These are phyloP conservation scores for Sciaenops ocellatus DNA, from an alignment of 2,797 vertebrate species.

Conservation along the genomic window DNA sequence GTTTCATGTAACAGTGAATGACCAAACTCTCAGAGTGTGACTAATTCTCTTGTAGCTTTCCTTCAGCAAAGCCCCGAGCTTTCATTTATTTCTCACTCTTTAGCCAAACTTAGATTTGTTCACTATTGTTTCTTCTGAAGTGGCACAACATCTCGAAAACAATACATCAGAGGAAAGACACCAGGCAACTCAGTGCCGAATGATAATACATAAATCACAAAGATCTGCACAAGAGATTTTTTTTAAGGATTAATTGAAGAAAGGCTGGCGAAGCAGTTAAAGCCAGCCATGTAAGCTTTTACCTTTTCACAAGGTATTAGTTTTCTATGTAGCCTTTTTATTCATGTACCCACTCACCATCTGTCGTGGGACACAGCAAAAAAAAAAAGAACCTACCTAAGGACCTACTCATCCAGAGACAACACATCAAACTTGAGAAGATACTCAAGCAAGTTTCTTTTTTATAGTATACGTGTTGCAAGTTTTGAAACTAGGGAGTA, in stretches of 20 bases:
- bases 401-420: conserved; percentile 55
- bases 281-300: conserved; percentile 45
- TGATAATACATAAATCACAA: conserved; percentile 55
- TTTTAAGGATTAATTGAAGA: conserved; percentile 42
- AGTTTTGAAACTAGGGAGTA: conserved; percentile 21
- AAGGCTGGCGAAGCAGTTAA: conserved; percentile 45
- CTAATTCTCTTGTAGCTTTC: conserved; percentile 69
- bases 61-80: conserved; percentile 55
- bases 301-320: conserved; percentile 49
- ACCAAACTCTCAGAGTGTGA: conserved; percentile 72
- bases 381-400: conserved; percentile 56
- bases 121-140: conserved; percentile 50
- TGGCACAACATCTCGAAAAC: conserved; percentile 56
- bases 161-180: conserved; percentile 35
- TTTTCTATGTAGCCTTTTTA: conserved; percentile 39
- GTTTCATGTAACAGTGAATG: conserved; percentile 71
- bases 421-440: conserved; percentile 44
- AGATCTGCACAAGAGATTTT: conserved; percentile 44
- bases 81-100: conserved; percentile 53
- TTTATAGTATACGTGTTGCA: conserved; percentile 2
- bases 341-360: conserved; percentile 16
- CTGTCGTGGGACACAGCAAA: conserved; percentile 31
- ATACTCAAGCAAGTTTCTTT: conserved; percentile 44
- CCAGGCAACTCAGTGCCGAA: conserved; percentile 41
- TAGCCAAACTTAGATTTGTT: conserved; percentile 42